phyloP scores from a whole-genome alignment of 1,140 invertebrate species.

The Drosophila melanica region DNA sequence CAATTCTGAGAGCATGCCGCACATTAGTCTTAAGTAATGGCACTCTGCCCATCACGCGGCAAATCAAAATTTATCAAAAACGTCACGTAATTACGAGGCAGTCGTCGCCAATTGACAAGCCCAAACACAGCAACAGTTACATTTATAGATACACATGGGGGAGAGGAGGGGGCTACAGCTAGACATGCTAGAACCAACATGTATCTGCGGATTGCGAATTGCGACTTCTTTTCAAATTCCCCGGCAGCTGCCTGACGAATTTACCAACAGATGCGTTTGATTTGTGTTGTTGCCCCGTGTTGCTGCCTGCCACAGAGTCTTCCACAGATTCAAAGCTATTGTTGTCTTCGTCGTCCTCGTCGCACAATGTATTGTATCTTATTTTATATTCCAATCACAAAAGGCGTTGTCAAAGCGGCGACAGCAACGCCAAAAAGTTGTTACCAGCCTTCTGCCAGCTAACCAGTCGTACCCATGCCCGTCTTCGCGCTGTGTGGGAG shows the following conservation, averaged over 20 bases:
- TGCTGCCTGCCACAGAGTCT: conserved; percentile 46
- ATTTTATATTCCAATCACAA: conserved; percentile 82
- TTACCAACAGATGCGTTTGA: conserved; percentile 75
- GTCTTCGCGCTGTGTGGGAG: conserved; percentile 39
- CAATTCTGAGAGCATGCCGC: conserved; percentile 76
- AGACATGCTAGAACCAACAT: conserved; percentile 23
- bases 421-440: conserved; percentile 70
- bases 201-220: conserved; percentile 17
- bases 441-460: conserved; percentile 49
- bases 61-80: conserved; percentile 81
- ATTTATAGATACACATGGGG: conserved; percentile 22
- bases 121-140: conserved; percentile 28
- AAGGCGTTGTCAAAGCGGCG: conserved; percentile 78
- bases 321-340: conserved; percentile 56
- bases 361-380: conserved; percentile 50
- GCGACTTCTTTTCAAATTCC: conserved; percentile 70
- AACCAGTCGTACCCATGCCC: conserved; percentile 31
- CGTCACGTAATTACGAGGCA: conserved; percentile 77
- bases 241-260: conserved; percentile 66
- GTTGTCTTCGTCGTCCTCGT: conserved; percentile 27
- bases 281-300: conserved; percentile 59
- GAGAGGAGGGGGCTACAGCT: neutral
- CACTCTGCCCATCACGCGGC: conserved; percentile 67
- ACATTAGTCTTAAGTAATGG: conserved; percentile 77
- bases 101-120: conserved; percentile 41